Evolutionary conservation across 1,140 invertebrate genomes (phyloP).

Genomic region (Helicoverpa zea): DNA sequence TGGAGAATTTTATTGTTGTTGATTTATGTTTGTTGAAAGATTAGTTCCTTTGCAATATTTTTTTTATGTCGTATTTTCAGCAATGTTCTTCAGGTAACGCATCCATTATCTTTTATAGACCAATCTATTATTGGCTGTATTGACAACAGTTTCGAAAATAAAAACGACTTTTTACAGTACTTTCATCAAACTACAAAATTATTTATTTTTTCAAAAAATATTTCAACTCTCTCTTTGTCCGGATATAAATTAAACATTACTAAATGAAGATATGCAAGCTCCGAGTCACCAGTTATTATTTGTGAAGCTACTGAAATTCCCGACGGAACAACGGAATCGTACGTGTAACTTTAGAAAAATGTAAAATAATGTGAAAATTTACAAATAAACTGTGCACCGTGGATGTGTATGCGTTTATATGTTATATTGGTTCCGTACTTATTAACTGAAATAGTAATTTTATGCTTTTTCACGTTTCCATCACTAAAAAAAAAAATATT

Average conservation of each 20-base stretch:
- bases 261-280: conserved; percentile 47
- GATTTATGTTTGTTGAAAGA: no score
- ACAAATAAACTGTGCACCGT: conserved; percentile 45
- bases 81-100: no score
- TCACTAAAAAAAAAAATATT: neutral
- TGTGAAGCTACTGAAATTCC: conserved; percentile 36
- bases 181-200: no score
- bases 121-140: no score
- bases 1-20: neutral
- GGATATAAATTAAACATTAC: conserved; percentile 13
- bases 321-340: conserved; percentile 39
- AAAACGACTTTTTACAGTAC: no score
- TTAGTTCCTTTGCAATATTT: no score
- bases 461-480: neutral
- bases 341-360: conserved; percentile 53
- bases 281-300: conserved; percentile 43
- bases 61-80: no score
- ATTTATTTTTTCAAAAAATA: neutral
- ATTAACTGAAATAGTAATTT: no score
- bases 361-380: conserved; percentile 56
- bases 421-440: conserved; percentile 38
- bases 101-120: no score
- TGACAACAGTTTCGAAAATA: no score
- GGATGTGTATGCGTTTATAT: conserved; percentile 9
- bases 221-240: neutral